Percentiles rank a stretch among this genome's conserved stretches.
Conservation (phyloP, 2,797 vertebrate genomes). For the Bradypodion ventrale region DNA sequence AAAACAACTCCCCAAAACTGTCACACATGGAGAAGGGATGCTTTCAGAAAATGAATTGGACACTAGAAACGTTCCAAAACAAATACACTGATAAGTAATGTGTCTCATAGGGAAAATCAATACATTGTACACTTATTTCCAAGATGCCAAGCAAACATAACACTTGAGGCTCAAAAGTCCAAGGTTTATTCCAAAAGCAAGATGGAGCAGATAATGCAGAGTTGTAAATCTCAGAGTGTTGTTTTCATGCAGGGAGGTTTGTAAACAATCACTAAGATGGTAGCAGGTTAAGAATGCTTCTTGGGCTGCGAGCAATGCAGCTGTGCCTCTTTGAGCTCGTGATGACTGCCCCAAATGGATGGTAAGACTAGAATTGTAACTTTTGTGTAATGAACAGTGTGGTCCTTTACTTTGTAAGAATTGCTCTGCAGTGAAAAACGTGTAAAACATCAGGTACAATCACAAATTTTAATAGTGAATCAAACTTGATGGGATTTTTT, state of each 20-base stretch:
- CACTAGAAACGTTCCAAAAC: neutral
- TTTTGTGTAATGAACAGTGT: neutral
- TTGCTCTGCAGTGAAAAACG: neutral
- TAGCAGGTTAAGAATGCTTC: rapidly evolving
- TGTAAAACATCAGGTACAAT: neutral
- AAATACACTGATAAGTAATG: neutral
- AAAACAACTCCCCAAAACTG: neutral
- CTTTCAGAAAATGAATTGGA: neutral
- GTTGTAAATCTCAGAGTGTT: slow-evolving; percentile 8
- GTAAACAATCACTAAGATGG: neutral
- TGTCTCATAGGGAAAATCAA: slow-evolving; percentile 19
- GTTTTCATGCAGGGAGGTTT: neutral
- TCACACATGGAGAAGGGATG: neutral
- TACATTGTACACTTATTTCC: slow-evolving; percentile 10
- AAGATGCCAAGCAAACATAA: neutral
- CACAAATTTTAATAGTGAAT: neutral
- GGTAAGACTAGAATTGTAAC: neutral
- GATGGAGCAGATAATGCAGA: neutral
- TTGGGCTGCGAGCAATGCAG: neutral
- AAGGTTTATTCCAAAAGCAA: neutral
- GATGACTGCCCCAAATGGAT: neutral
- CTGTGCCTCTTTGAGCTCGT: neutral
- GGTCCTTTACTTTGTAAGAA: neutral
- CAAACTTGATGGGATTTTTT: too few relatives aligned
- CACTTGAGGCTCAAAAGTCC: neutral